Evolutionary conservation across 2,888 invertebrate genomes (phyloP).

Genomic region (Crocallis elinguaria): DNA sequence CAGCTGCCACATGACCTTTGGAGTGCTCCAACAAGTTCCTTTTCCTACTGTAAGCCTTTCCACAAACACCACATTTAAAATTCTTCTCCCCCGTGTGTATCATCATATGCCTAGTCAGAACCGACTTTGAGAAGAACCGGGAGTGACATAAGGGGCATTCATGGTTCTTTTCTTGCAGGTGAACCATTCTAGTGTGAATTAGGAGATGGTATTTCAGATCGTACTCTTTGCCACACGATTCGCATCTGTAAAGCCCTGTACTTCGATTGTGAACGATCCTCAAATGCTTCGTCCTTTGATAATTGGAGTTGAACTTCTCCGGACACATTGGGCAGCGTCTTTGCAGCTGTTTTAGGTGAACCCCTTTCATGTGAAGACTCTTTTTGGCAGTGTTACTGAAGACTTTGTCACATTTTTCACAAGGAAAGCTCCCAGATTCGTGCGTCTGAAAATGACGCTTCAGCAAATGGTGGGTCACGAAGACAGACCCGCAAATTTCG

Average conservation of each 20-base stretch:
- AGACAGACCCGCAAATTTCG: slow-evolving; percentile 68
- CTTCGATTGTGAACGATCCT: slow-evolving; percentile 64
- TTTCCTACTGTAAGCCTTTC: slow-evolving; percentile 69
- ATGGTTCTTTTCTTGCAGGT: slow-evolving; percentile 68
- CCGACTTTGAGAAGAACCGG: slow-evolving; percentile 67
- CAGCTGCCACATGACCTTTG: slow-evolving; percentile 51
- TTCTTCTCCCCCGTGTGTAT: slow-evolving; percentile 80
- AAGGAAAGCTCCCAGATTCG: slow-evolving; percentile 62
- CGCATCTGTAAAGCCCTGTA: slow-evolving; percentile 57
- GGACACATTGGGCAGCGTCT: slow-evolving; percentile 69
- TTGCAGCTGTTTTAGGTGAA: slow-evolving; percentile 61
- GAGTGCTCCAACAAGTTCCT: slow-evolving; percentile 62
- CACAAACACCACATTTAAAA: slow-evolving; percentile 76
- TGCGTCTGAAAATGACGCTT: slow-evolving; percentile 64
- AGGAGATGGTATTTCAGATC: slow-evolving; percentile 67
- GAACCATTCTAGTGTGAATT: slow-evolving; percentile 66
- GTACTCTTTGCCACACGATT: slow-evolving; percentile 65
- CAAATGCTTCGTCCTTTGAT: slow-evolving; percentile 68
- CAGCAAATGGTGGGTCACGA: slow-evolving; percentile 57
- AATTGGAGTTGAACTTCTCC: slow-evolving; percentile 68
- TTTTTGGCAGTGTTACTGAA: slow-evolving; percentile 65
- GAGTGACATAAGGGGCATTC: slow-evolving; percentile 65
- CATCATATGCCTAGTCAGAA: slow-evolving; percentile 77
- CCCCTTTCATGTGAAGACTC: slow-evolving; percentile 58
- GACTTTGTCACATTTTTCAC: slow-evolving; percentile 68